Base-by-base conservation (phyloP, 2,113 vertebrate species). In the Myiozetetes cayanensis region DNA sequence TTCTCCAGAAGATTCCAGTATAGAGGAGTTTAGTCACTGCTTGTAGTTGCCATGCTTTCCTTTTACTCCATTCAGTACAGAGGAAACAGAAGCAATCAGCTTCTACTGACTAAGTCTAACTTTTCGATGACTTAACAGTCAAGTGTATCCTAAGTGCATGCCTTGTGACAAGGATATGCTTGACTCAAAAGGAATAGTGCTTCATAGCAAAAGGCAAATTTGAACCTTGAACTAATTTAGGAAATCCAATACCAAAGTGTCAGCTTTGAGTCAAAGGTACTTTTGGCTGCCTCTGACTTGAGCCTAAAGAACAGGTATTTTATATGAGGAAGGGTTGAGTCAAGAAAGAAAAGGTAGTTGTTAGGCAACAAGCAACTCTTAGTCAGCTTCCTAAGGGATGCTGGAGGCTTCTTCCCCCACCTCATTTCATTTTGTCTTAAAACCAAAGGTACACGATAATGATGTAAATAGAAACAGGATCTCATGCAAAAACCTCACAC, bases 231-330 rank as follows among this genome's bases (percentile, higher is more conserved):
- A 68, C 61, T 94, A 52, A 30, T 90, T 85, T 80, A 24, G 68
- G 52, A 44, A 90, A 77, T 66, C 43, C 21, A 22, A 15, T 52
- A 50, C 9, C 22, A 58, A 37, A 37, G 24, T 37, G 30, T 13
- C 63, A 81, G 44, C 43, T 92, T 90, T 88, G 83, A 78, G 37
- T 75, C 78, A 91, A 90, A 83, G 33, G 30, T 35, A 31, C 67
- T 14, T 76, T 73, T 59, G 50, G 8, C 41, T 85, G 41, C 35
- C 20, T 66, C 37, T 66, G 70, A 65, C 49, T 61, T 35, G n/a
- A 91, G 23, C 39, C 87, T 88, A 76, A 88, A 85, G 33, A 82
- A 23, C 47, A 90, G 44, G 27, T 56, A 61, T 94, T 87, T 91
- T 66, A 5, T 87, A 79, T 50, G 2, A 0, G 41, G 28, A 79